Evolutionary conservation across 1,140 invertebrate species (phyloP).

Genomic region (Dysdera silvatica): DNA sequence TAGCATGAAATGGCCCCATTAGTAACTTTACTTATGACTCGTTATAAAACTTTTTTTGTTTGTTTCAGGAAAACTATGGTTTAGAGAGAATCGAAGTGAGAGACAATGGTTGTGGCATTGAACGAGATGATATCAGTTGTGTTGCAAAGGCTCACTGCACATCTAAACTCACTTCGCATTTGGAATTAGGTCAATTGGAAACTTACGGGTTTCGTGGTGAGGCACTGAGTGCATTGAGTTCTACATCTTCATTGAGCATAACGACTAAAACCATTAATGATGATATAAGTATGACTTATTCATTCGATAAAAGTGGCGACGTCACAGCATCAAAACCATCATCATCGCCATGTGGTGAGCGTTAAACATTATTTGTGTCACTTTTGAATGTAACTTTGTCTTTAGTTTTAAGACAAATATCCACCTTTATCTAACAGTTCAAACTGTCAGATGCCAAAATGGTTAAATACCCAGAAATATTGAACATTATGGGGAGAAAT

Average conservation of each 20-base stretch:
- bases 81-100: slow-evolving; percentile 77
- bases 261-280: slow-evolving; percentile 58
- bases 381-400: neutral
- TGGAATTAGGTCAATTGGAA: slow-evolving; percentile 66
- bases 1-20: neutral
- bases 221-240: slow-evolving; percentile 88
- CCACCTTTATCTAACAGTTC: too few relatives aligned
- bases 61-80: slow-evolving; percentile 76
- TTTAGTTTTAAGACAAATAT: too few relatives aligned
- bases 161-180: slow-evolving; percentile 78
- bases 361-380: neutral
- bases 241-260: slow-evolving; percentile 57
- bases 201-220: slow-evolving; percentile 97
- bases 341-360: slow-evolving; percentile 49
- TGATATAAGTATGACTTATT: slow-evolving; percentile 48
- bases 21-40: neutral
- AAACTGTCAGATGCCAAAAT: too few relatives aligned
- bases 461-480: too few relatives aligned
- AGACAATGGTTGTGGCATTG: slow-evolving; percentile 89
- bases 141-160: slow-evolving; percentile 90
- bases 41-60: slow-evolving; percentile 42
- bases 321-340: slow-evolving; percentile 46
- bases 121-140: slow-evolving; percentile 73
- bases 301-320: slow-evolving; percentile 49
- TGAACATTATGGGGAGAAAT: too few relatives aligned